phyloP scores from a whole-genome alignment of 2,113 vertebrate genomes.

The Plestiodon gilberti region DNA sequence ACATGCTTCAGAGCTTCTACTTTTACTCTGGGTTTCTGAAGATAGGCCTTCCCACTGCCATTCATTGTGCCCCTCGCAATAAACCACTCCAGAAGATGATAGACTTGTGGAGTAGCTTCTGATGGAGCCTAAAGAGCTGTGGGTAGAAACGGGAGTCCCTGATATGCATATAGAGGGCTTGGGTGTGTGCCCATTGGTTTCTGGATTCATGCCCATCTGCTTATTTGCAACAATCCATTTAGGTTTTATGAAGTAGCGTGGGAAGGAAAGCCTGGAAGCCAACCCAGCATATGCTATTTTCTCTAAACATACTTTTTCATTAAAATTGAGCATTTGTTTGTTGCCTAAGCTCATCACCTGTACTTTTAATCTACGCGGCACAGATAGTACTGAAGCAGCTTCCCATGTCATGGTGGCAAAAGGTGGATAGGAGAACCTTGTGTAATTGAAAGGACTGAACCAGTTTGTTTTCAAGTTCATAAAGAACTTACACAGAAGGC shows the following conservation, averaged over 20 bases:
- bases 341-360: neutral
- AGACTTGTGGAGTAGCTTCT: neutral
- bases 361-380: neutral
- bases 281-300: neutral
- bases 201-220: neutral
- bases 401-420: neutral
- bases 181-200: neutral
- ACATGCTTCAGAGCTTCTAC: neutral
- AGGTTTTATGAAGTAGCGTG: neutral
- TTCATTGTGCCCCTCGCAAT: neutral
- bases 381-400: neutral
- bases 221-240: neutral
- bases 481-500: neutral
- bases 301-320: neutral
- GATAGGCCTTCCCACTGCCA: neutral
- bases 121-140: neutral
- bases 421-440: neutral
- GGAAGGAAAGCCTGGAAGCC: neutral
- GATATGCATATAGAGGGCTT: neutral
- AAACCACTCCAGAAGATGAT: neutral
- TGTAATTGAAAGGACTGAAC: neutral
- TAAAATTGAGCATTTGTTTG: neutral
- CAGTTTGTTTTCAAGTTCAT: accelerated
- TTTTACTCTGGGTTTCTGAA: neutral
- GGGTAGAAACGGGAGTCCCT: neutral